phyloP scores from a whole-genome alignment of 1,140 invertebrate genomes.

The Procambarus clarkii region DNA sequence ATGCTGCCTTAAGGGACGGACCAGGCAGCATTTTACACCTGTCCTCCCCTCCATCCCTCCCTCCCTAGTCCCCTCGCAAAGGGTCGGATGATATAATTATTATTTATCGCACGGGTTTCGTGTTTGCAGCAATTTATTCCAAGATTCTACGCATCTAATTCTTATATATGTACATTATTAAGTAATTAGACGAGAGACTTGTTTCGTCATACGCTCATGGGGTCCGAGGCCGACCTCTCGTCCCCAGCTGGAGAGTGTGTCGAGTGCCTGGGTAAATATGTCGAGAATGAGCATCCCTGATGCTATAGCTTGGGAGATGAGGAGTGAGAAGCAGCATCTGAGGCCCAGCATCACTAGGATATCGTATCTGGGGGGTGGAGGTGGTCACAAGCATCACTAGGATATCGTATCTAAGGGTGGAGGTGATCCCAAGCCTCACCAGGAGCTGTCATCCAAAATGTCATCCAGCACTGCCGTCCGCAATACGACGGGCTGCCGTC shows the following conservation, averaged over 20 bases:
- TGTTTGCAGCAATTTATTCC: not conserved
- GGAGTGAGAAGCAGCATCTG: too few relatives aligned
- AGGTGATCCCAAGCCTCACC: too few relatives aligned
- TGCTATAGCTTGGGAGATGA: not conserved
- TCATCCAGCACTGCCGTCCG: too few relatives aligned
- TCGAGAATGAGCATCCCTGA: not conserved
- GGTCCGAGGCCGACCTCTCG: not conserved
- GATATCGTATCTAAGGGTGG: too few relatives aligned
- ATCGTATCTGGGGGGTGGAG: too few relatives aligned
- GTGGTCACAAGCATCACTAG: too few relatives aligned
- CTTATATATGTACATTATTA: constrained; percentile 2
- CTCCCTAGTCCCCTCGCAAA: not conserved
- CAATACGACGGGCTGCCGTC: too few relatives aligned
- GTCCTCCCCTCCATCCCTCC: not conserved
- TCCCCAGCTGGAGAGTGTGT: not conserved
- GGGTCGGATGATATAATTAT: not conserved
- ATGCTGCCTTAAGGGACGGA: too few relatives aligned
- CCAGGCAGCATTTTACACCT: not conserved
- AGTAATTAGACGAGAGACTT: not conserved
- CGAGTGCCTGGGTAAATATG: not conserved
- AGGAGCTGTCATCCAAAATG: too few relatives aligned
- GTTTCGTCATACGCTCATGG: not conserved
- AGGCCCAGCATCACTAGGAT: too few relatives aligned
- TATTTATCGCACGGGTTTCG: not conserved
- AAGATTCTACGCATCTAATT: not conserved